phyloP scores from a whole-genome alignment of 2,888 invertebrate species.

The Acanthopleura granulata region DNA sequence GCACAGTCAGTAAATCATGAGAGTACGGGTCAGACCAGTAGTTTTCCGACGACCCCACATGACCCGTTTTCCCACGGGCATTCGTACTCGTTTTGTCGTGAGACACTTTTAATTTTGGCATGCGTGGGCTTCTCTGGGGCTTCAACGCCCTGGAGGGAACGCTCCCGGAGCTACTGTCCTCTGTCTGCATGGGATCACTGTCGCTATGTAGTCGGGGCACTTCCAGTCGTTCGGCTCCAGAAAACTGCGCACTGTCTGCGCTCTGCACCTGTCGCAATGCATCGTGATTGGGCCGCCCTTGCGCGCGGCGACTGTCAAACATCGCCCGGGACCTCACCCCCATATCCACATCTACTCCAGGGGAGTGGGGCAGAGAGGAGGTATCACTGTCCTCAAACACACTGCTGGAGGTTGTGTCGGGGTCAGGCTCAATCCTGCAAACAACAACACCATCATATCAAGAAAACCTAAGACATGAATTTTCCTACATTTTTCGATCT shows the following conservation, averaged over 20 bases:
- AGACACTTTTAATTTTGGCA: conserved; percentile 40
- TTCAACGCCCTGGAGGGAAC: neutral
- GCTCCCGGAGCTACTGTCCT: neutral
- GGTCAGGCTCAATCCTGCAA: conserved; percentile 60
- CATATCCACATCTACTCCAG: conserved; percentile 50
- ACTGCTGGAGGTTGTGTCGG: conserved; percentile 61
- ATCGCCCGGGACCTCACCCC: neutral
- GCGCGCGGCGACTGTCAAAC: neutral
- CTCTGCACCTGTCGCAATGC: neutral
- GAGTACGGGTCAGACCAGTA: conserved; percentile 5
- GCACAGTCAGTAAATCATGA: conserved; percentile 24
- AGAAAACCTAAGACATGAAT: too few relatives aligned
- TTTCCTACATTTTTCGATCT: too few relatives aligned
- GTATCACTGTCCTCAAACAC: conserved; percentile 58
- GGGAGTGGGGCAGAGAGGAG: conserved; percentile 54
- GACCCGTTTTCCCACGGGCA: conserved; percentile 36
- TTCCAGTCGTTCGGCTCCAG: neutral
- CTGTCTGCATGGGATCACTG: neutral
- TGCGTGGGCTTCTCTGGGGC: conserved; percentile 27
- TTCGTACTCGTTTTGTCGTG: conserved; percentile 46
- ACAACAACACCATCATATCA: neutral
- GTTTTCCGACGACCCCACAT: conserved; percentile 8
- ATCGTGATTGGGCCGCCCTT: neutral
- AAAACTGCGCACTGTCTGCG: neutral
- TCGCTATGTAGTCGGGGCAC: neutral